These are phyloP conservation scores for Stenolophus ochropezus DNA, from an alignment of 2,888 invertebrate species.

Conservation along the genomic window DNA sequence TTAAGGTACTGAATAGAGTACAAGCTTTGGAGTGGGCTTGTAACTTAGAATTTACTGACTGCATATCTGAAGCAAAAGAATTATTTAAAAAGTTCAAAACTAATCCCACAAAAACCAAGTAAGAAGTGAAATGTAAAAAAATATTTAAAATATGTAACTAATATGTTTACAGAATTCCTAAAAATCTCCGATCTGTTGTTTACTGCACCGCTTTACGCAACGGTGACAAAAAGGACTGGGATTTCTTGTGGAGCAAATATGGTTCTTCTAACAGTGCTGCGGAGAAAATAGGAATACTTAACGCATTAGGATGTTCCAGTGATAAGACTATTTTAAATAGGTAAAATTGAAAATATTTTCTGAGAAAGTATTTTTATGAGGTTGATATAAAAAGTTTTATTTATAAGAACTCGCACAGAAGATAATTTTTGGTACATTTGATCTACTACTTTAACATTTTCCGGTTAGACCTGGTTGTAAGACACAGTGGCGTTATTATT, in stretches of 20 bases:
- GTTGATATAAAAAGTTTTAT: no score
- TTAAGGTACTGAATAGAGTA: conserved; percentile 77
- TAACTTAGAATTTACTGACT: conserved; percentile 77
- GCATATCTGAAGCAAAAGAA: conserved; percentile 73
- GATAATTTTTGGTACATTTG: no score
- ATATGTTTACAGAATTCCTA: conserved; percentile 73
- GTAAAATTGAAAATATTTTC: conserved; percentile 55
- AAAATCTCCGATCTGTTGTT: conserved; percentile 81
- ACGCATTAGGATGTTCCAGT: conserved; percentile 81
- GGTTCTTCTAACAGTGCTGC: conserved; percentile 79
- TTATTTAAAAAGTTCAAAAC: conserved; percentile 71
- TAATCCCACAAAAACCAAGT: conserved; percentile 48
- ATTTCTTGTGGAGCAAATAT: conserved; percentile 77
- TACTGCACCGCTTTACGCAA: conserved; percentile 84
- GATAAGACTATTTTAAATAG: conserved; percentile 76
- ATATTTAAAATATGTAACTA: neutral
- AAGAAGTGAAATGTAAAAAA: neutral
- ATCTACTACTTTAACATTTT: no score
- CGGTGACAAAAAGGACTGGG: conserved; percentile 79
- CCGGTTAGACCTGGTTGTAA: no score
- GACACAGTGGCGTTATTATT: no score
- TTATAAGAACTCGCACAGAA: no score
- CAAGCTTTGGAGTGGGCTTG: conserved; percentile 80
- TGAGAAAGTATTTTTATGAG: no score
- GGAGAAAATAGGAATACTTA: conserved; percentile 81